Conservation (phyloP, 2,888 invertebrate genomes). For the Drosophila prolongata region DNA sequence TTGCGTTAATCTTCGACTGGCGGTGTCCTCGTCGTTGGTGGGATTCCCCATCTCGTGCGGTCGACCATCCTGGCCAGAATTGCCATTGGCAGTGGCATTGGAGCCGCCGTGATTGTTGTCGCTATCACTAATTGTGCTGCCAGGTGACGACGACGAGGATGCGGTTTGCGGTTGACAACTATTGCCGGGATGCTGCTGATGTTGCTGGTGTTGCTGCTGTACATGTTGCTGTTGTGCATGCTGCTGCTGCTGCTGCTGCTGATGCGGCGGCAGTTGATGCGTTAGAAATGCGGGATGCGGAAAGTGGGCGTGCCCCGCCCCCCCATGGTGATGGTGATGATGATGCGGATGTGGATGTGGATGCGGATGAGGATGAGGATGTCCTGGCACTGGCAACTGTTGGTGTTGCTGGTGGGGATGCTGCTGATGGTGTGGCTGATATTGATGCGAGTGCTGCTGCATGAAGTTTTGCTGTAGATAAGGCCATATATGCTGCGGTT, state of each 20-base stretch:
- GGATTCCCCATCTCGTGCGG: constrained; percentile 72
- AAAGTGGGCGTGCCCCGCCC: constrained; percentile 82
- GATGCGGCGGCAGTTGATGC: constrained; percentile 78
- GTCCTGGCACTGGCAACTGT: constrained; percentile 41
- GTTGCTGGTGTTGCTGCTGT: constrained; percentile 68
- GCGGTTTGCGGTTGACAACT: constrained; percentile 85
- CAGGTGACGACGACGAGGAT: constrained; percentile 84
- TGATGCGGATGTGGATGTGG: constrained; percentile 35
- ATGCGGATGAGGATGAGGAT: constrained; percentile 68
- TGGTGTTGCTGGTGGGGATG: constrained; percentile 54
- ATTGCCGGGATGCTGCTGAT: constrained; percentile 81
- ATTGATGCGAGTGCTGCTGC: constrained; percentile 79
- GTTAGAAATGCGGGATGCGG: constrained; percentile 85
- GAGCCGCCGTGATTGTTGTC: constrained; percentile 82
- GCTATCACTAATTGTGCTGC: constrained; percentile 85
- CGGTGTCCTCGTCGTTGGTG: constrained; percentile 73
- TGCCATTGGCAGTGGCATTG: constrained; percentile 31
- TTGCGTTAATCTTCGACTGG: constrained; percentile 82
- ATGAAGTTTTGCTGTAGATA: constrained; percentile 85
- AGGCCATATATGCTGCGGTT: constrained; percentile 85
- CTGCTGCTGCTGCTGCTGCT: constrained; percentile 65
- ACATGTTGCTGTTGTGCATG: neutral
- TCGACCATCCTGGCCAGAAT: constrained; percentile 72
- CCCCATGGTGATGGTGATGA: constrained; percentile 66
- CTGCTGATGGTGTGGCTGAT: constrained; percentile 69